Base-by-base conservation (phyloP, 2,113 vertebrate species). In the Pterocles orientalis region DNA sequence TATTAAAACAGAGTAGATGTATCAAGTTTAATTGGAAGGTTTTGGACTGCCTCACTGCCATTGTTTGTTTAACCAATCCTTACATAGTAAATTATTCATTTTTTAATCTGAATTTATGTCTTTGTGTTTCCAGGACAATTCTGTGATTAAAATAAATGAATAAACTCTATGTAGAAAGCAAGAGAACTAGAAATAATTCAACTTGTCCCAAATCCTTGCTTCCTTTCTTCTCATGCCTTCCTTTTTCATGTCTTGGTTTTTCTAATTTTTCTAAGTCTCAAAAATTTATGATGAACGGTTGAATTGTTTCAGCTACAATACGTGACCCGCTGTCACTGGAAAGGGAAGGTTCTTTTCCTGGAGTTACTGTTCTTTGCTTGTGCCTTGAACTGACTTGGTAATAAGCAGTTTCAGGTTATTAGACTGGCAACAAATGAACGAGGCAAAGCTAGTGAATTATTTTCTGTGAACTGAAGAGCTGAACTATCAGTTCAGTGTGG, bases 21-120 rank as follows among this genome's bases (percentile, higher is more conserved):
- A 56, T 56, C 15, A 79, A 24, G 75, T 71, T 65, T 92, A 72
- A 83, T 94, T 84, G 60, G 23, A 71, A 82, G 61, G 12, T 89
- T 87, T 92, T 43, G 39, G n/a, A 36, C 64, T 78, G 56, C 47
- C 50, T 92, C 28, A 31, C 21, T 81, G 34, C 41, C 50, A 73
- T 14, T 57, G 28, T 91, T 92, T 94, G 80, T 92, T 88, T 86
- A 94, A 86, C 36, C 66, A 88, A 91, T 34, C 33, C 31, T 82
- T 80, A 23, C n/a, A 15, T 86, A 61, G 70, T 95, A 53, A 90
- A 91, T 96, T 93, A 93, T 94, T 95, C 7, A 93, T 82, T 53
- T 92, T 95, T 96, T 87, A 92, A 96, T 95, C 78, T 88, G 93
- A 82, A 88, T 93, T 64, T 82, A 78, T 92, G 77, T 89, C 72